A percentile compares a stretch with the other conserved stretches of the same genome.
Conservation (phyloP, 2,888 invertebrate species). For the Eupithecia subumbrata region DNA sequence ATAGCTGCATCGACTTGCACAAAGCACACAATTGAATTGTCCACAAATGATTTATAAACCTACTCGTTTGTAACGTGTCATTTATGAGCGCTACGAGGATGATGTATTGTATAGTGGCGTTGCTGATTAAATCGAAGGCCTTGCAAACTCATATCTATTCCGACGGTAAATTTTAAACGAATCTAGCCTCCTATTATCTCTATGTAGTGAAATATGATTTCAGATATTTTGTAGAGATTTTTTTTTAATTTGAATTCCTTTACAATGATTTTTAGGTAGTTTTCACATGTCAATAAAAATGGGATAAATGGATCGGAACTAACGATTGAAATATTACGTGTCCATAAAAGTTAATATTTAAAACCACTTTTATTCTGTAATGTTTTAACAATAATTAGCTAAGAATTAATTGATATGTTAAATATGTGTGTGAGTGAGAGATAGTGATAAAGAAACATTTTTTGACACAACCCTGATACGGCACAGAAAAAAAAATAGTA, state of each 20-base stretch:
- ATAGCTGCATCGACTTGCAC: conserved; percentile 15
- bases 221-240: neutral
- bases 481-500: too few species aligned
- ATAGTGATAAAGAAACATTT: too few species aligned
- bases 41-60: conserved; percentile 32
- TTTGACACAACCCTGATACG: too few species aligned
- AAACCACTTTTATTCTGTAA: too few species aligned
- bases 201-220: neutral
- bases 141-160: neutral
- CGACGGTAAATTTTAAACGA: neutral
- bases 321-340: neutral
- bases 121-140: conserved; percentile 19
- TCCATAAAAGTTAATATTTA: too few species aligned
- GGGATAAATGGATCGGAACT: neutral
- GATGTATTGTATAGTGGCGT: conserved; percentile 21
- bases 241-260: neutral
- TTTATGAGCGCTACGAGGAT: conserved; percentile 22
- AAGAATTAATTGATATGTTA: too few species aligned
- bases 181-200: too few species aligned
- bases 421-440: too few species aligned
- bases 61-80: conserved; percentile 22
- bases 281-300: neutral
- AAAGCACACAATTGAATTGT: conserved; percentile 24
- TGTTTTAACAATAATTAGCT: too few species aligned
- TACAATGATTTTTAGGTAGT: neutral